Evolutionary conservation across 2,113 vertebrate genomes (phyloP), one percentile per base, ranked within the genome.

Genomic region (Marcusenius ussheri): DNA sequence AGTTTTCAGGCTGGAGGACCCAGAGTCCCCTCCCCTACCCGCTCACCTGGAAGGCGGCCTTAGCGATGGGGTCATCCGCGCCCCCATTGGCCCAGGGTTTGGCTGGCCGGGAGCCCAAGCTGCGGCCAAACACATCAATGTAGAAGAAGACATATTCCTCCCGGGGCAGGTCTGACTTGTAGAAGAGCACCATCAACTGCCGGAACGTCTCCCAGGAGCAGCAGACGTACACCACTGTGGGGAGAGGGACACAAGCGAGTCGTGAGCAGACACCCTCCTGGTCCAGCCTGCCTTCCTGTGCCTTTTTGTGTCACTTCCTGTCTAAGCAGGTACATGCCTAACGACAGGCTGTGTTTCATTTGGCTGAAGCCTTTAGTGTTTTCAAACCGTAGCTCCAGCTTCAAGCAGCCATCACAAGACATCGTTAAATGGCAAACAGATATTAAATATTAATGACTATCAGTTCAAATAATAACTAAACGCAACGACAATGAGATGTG

Each of bases 111-210:
- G 95, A 94, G 53, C 93, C 93, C 58, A 99, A 95, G 70, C 97
- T 98, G 39, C 92, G 94, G 0, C 97, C 98, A 1, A 97, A 98
- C 21, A 97, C 92, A 89, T 99, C 98, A 47, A 99, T 96, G 94
- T 97, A 98, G 93, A 99, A 96, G 93, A 99, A 98, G 90, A 95
- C 97, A 8, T 95, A 99, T 21, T 99, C 95, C 0, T 96, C 95
- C 0, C 92, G 93, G 6, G 96, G 96, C 17, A 99, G 93, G 6
- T 96, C 95, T 0, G 95, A 94, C 0, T 66, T 93, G 24, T 91
- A 89, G 11, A 97, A 98, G 50, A 96, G 91, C 10, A 99, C 93
- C 97, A 99, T 97, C 91, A 99, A 62, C 90, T 94, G 95, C 77
- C 97, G 95, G 95, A 99, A 97, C 89, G 95, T 94, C 45, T 97